Conservation (phyloP, 2,113 vertebrate genomes). For the Pseudorasbora parva region DNA sequence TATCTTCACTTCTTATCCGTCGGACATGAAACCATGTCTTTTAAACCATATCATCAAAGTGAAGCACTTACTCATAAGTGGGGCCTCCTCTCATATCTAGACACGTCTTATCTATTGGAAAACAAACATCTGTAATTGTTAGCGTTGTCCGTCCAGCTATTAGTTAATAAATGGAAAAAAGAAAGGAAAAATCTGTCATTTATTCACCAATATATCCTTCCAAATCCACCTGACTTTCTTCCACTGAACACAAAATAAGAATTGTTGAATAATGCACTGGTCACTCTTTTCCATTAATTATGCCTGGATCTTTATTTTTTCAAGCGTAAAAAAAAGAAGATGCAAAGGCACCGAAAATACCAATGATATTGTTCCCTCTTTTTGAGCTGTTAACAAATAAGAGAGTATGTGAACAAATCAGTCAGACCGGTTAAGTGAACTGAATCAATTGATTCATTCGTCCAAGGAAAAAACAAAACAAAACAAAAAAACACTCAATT, state of each 20-base stretch:
- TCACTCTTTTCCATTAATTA: not conserved
- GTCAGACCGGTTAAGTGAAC: not conserved
- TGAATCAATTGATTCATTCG: not conserved
- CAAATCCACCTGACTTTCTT: not conserved
- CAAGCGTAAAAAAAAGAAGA: not conserved
- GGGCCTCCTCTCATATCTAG: constrained; percentile 27
- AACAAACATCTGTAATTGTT: constrained; percentile 37
- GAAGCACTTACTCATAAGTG: constrained; percentile 36
- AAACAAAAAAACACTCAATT: not conserved
- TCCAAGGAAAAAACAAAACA: not conserved
- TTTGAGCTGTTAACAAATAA: not conserved
- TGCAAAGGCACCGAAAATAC: not conserved
- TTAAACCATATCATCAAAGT: constrained; percentile 52
- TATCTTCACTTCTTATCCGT: constrained; percentile 48
- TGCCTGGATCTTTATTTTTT: not conserved
- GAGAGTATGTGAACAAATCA: not conserved
- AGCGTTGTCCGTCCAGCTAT: not conserved
- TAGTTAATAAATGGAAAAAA: not conserved
- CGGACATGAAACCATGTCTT: constrained; percentile 48
- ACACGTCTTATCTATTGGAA: constrained; percentile 24
- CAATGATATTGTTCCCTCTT: not conserved
- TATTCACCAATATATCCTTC: not conserved
- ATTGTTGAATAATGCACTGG: not conserved
- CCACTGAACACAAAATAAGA: not conserved
- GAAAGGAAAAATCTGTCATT: constrained; percentile 1